Conservation (phyloP, 2,797 vertebrate species). For the Pelobates cultripes region DNA sequence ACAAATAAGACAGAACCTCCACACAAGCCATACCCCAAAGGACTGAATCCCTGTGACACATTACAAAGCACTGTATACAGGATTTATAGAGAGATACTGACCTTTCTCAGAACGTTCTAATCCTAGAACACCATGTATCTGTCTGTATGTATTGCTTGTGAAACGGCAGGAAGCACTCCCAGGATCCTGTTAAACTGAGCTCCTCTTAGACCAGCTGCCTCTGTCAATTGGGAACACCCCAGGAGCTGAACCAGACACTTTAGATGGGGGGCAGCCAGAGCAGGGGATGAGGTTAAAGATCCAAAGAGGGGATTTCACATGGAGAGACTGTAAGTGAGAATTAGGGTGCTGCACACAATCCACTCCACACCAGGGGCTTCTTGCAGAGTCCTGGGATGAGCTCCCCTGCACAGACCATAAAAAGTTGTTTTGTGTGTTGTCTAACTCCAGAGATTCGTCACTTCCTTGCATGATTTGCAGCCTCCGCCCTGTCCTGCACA, state of each 20-base stretch:
- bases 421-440: constrained; percentile 53
- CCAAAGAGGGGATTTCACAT: too few species aligned
- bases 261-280: too few species aligned
- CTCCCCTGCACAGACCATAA: constrained; percentile 9
- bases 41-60: too few species aligned
- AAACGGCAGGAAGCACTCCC: background rate
- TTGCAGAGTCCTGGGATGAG: background rate
- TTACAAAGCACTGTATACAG: too few species aligned
- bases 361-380: constrained; percentile 24
- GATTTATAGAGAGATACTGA: background rate
- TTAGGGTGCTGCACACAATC: too few species aligned
- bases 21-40: too few species aligned
- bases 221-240: constrained; percentile 33
- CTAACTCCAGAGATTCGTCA: constrained; percentile 76
- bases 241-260: background rate
- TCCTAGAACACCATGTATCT: background rate
- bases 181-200: background rate
- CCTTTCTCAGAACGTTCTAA: background rate
- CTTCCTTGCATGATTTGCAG: constrained; percentile 74
- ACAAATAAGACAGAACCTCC: too few species aligned
- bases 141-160: background rate
- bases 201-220: constrained; percentile 17
- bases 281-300: too few species aligned
- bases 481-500: constrained; percentile 23
- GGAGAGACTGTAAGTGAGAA: too few species aligned